Percentiles rank a stretch among this genome's conserved stretches.
phyloP scores from a whole-genome alignment of 2,888 invertebrate species.

The Bunonema sp. region DNA sequence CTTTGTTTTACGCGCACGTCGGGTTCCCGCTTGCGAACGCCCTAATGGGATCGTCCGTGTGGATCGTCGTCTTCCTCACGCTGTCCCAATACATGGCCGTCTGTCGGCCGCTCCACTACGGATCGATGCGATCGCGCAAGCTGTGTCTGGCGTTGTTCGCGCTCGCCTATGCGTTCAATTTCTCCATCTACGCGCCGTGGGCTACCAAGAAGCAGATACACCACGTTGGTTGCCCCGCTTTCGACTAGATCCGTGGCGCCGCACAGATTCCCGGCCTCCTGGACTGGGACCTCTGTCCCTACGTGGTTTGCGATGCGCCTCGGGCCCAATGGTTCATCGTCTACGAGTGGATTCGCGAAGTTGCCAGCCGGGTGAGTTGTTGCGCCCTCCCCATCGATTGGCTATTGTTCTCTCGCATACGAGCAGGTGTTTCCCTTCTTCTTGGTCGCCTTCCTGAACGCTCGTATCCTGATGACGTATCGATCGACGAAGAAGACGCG shows the following conservation, averaged over 20 bases:
- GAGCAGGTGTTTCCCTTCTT: conserved; percentile 49
- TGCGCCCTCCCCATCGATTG: no score
- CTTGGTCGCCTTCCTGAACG: conserved; percentile 48
- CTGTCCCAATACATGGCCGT: conserved; percentile 50
- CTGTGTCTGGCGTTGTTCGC: conserved; percentile 22
- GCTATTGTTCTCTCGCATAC: no score
- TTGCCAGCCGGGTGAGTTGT: conserved; percentile 42
- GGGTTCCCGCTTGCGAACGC: conserved; percentile 49
- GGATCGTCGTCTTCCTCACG: conserved; percentile 50
- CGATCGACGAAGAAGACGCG: conserved; percentile 46
- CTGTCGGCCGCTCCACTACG: conserved; percentile 42
- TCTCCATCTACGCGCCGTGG: conserved; percentile 41
- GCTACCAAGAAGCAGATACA: conserved; percentile 37
- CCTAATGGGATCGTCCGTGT: conserved; percentile 50
- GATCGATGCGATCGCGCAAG: conserved; percentile 16
- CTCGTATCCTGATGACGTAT: conserved; percentile 48
- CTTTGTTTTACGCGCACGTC: conserved; percentile 48
- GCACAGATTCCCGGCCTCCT: conserved; percentile 9
- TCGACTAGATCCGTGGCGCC: background rate
- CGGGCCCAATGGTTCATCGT: conserved; percentile 23
- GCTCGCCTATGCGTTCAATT: conserved; percentile 34
- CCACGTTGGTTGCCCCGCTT: conserved; percentile 4
- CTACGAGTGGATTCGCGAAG: conserved; percentile 27
- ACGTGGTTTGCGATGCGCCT: conserved; percentile 33
- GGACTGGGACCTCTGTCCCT: conserved; percentile 17